phyloP scores from a whole-genome alignment of 2,888 invertebrate species.

The Yponomeuta cagnagella region DNA sequence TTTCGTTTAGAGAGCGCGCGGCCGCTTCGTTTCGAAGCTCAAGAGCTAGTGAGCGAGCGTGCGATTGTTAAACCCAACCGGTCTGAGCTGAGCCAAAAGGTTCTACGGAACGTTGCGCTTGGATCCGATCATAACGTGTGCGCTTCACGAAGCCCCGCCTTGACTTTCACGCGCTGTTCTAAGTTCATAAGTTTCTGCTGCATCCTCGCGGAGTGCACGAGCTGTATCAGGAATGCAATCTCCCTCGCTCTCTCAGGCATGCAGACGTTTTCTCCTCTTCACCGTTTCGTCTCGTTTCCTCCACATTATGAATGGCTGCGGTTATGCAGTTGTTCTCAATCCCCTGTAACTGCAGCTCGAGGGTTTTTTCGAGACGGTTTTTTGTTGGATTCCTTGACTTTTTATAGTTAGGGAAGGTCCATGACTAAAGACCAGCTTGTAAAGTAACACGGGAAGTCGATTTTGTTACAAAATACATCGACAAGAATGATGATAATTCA shows the following conservation, averaged over 20 bases:
- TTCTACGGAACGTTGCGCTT: slow-evolving; percentile 13
- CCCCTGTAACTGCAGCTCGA: not conserved
- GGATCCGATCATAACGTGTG: not conserved
- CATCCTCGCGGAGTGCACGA: slow-evolving; percentile 26
- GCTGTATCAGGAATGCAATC: slow-evolving; percentile 61
- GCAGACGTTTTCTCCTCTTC: slow-evolving; percentile 45
- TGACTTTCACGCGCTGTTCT: slow-evolving; percentile 1
- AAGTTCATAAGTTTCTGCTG: not conserved
- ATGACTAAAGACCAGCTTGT: not conserved
- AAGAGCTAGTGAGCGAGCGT: slow-evolving; percentile 13
- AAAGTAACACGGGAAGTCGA: not conserved
- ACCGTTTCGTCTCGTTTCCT: slow-evolving; percentile 50
- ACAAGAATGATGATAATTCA: not conserved
- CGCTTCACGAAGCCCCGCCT: not conserved
- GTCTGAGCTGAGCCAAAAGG: slow-evolving; percentile 1
- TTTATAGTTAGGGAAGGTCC: slow-evolving; percentile 4
- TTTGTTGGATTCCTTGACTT: slow-evolving; percentile 8
- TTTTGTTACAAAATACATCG: not conserved
- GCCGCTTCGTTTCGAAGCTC: slow-evolving; percentile 16
- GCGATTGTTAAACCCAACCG: slow-evolving; percentile 6
- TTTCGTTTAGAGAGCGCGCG: slow-evolving; percentile 30
- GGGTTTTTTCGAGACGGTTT: slow-evolving; percentile 6
- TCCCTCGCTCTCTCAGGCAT: slow-evolving; percentile 65
- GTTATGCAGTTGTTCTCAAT: slow-evolving; percentile 14
- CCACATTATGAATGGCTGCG: slow-evolving; percentile 51